Evolutionary conservation across 2,797 vertebrate genomes (phyloP).

Genomic region (Telmatherina bonti): DNA sequence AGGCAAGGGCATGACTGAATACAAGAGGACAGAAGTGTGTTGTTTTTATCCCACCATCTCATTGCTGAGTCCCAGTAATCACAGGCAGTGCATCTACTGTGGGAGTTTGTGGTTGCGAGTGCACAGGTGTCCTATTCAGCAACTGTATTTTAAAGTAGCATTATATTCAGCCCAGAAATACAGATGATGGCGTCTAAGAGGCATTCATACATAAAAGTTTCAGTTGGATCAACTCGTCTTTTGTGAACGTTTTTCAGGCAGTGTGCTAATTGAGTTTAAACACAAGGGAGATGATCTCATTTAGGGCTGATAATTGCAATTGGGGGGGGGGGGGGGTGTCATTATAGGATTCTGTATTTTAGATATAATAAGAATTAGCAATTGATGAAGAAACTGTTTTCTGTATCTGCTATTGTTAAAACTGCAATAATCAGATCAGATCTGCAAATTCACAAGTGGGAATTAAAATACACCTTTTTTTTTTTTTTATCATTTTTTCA

Average conservation of each 20-base stretch:
- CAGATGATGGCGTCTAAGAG: neutral
- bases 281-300: slow-evolving; percentile 71
- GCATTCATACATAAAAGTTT: slow-evolving; percentile 24
- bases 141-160: neutral
- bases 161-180: neutral
- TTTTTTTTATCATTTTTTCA: too few species aligned
- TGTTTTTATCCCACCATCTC: slow-evolving; percentile 23
- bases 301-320: slow-evolving; percentile 62
- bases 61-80: slow-evolving; percentile 41
- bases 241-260: slow-evolving; percentile 28
- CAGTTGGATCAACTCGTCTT: slow-evolving; percentile 32
- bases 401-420: too few species aligned
- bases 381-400: neutral
- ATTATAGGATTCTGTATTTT: slow-evolving; percentile 28
- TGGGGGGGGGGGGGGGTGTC: slow-evolving; percentile 20
- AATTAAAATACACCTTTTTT: too few species aligned
- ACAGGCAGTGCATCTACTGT: slow-evolving; percentile 26
- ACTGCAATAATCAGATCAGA: too few species aligned
- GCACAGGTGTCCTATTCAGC: neutral
- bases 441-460: too few species aligned
- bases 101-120: slow-evolving; percentile 26
- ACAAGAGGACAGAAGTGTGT: slow-evolving; percentile 48
- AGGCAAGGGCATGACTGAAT: slow-evolving; percentile 66
- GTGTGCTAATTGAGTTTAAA: slow-evolving; percentile 72
- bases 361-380: slow-evolving; percentile 11